These are phyloP conservation scores for Pipistrellus pipistrellus DNA, from an alignment of 2,797 vertebrate species.

Conservation along the genomic window DNA sequence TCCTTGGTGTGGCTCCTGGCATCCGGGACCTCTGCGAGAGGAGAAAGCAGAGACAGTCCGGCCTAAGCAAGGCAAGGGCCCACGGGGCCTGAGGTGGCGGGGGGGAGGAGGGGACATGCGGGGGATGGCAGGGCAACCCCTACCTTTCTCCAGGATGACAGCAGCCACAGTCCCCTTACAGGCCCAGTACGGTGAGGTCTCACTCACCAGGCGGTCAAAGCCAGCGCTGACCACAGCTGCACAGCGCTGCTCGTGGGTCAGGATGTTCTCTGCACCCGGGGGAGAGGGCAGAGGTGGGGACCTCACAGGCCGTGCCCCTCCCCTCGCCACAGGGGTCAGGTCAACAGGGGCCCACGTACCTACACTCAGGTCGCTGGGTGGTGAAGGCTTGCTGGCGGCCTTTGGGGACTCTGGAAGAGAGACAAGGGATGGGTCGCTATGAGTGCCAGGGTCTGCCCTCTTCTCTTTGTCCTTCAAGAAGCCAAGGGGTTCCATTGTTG, in stretches of 20 bases:
- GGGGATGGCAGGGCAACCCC: neutral
- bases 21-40: conserved; percentile 67
- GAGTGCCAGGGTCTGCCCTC: neutral
- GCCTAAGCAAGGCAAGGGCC: neutral
- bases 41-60: neutral
- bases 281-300: neutral
- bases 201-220: conserved; percentile 74
- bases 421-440: neutral
- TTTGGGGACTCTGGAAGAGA: conserved; percentile 56
- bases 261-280: conserved; percentile 62
- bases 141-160: conserved; percentile 85
- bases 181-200: conserved; percentile 34
- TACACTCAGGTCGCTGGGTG: neutral
- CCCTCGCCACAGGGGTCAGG: fast-evolving
- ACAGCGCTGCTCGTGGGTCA: conserved; percentile 84
- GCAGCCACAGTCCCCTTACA: conserved; percentile 82
- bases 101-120: fast-evolving
- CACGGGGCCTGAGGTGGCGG: fast-evolving
- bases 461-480: neutral
- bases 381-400: neutral
- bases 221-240: conserved; percentile 75
- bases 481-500: neutral
- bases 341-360: conserved; percentile 36
- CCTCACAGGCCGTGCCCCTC: fast-evolving
- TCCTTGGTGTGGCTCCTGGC: conserved; percentile 63